Percentiles rank a stretch among this genome's conserved stretches.
These are phyloP conservation scores for Choreutis nemorana DNA, from an alignment of 2,888 invertebrate species.

Conservation along the genomic window DNA sequence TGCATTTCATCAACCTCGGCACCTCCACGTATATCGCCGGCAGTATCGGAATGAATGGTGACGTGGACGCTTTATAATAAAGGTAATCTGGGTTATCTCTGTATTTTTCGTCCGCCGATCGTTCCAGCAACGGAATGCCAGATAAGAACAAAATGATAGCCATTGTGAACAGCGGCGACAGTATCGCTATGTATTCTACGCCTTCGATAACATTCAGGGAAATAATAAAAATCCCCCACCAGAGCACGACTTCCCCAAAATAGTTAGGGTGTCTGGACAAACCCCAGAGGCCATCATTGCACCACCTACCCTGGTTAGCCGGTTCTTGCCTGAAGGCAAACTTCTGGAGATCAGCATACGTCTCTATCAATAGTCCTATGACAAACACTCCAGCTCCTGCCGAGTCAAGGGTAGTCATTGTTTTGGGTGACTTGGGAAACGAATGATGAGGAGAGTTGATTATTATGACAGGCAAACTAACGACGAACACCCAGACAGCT, in stretches of 20 bases:
- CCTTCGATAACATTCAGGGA: conserved; percentile 87
- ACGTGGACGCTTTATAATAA: conserved; percentile 87
- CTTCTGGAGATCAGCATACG: conserved; percentile 92
- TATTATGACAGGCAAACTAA: conserved; percentile 91
- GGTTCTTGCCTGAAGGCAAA: conserved; percentile 91
- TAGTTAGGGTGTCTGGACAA: conserved; percentile 93
- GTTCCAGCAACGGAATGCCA: conserved; percentile 88
- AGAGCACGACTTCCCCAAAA: conserved; percentile 91
- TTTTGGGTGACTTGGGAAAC: conserved; percentile 76
- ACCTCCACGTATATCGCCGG: conserved; percentile 88
- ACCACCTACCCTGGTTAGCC: conserved; percentile 90
- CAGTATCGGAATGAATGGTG: conserved; percentile 88
- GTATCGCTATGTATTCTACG: conserved; percentile 84
- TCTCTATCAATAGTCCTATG: conserved; percentile 86
- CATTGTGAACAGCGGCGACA: conserved; percentile 88
- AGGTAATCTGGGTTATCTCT: conserved; percentile 86
- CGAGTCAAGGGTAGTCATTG: conserved; percentile 87
- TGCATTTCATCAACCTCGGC: conserved; percentile 81
- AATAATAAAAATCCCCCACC: conserved; percentile 94
- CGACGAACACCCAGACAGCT: conserved; percentile 92
- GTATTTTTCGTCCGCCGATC: conserved; percentile 88
- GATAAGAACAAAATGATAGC: conserved; percentile 89
- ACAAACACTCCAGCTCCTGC: conserved; percentile 86
- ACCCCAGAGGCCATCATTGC: conserved; percentile 90
- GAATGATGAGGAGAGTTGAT: conserved; percentile 87